phyloP scores from a whole-genome alignment of 2,888 invertebrate genomes.

The Himalopsyche kuldschensis region DNA sequence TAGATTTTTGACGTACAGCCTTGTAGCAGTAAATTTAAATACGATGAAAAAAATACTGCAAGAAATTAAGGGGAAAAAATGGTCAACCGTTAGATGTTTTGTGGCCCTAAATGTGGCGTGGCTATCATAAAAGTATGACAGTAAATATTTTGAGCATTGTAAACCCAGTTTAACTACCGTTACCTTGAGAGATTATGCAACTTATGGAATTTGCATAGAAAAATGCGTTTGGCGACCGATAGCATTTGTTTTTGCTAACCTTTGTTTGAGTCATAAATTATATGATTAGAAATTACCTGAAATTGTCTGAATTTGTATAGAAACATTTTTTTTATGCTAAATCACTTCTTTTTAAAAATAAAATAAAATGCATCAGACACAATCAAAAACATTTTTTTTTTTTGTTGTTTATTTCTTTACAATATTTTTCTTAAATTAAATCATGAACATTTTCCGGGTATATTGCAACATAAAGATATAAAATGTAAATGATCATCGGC shows the following conservation, averaged over 20 bases:
- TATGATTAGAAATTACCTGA: neutral
- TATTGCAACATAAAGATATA: too few species aligned
- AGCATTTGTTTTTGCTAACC: neutral
- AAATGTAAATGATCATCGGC: too few species aligned
- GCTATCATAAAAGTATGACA: constrained; percentile 8
- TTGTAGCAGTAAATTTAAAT: neutral
- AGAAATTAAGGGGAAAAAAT: neutral
- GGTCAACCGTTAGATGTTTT: neutral
- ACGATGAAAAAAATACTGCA: neutral
- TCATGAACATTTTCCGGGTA: too few species aligned
- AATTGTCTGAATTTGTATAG: neutral
- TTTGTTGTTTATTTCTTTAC: too few species aligned
- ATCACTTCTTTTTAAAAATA: neutral
- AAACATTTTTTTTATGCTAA: neutral
- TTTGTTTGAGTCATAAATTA: neutral
- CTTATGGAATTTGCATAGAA: neutral
- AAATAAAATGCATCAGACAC: too few species aligned
- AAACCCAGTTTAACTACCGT: neutral
- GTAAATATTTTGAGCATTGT: neutral
- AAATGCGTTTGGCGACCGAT: neutral
- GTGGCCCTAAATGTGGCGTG: neutral
- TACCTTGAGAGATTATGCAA: neutral
- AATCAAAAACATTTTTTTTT: too few species aligned
- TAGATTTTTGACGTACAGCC: neutral
- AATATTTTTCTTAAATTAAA: too few species aligned